These are phyloP conservation scores for Bryconaethiops microstoma DNA, from an alignment of 2,797 vertebrate species.

Conservation along the genomic window DNA sequence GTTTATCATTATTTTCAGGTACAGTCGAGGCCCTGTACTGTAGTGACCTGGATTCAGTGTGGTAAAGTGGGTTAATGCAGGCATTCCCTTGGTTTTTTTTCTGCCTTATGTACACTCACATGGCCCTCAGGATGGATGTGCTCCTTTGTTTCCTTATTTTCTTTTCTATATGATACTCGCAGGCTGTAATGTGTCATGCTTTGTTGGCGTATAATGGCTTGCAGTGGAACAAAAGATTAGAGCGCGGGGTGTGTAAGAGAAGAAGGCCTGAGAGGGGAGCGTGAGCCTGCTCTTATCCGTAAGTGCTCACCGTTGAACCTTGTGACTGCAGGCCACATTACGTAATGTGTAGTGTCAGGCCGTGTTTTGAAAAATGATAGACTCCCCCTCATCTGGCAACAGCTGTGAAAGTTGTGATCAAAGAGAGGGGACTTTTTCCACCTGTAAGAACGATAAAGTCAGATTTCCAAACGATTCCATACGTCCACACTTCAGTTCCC, in stretches of 20 bases:
- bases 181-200: slow-evolving; percentile 62
- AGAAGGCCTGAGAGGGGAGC: slow-evolving; percentile 34
- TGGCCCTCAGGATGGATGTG: slow-evolving; percentile 56
- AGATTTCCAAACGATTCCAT: slow-evolving; percentile 36
- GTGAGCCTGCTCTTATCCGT: slow-evolving; percentile 27
- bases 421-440: slow-evolving; percentile 45
- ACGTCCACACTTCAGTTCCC: background rate
- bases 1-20: slow-evolving; percentile 74
- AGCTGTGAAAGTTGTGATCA: slow-evolving; percentile 60
- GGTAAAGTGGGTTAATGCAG: slow-evolving; percentile 61
- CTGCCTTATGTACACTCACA: slow-evolving; percentile 61
- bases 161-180: slow-evolving; percentile 60
- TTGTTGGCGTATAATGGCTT: slow-evolving; percentile 50
- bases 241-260: slow-evolving; percentile 45
- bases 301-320: slow-evolving; percentile 38
- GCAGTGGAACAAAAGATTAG: slow-evolving; percentile 54
- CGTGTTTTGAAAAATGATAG: slow-evolving; percentile 51
- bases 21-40: slow-evolving; percentile 45
- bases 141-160: slow-evolving; percentile 62
- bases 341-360: slow-evolving; percentile 48
- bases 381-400: slow-evolving; percentile 41
- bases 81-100: slow-evolving; percentile 48
- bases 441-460: slow-evolving; percentile 37
- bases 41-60: background rate
- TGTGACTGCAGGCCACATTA: slow-evolving; percentile 51